Conservation (phyloP, 2,888 invertebrate species). For the Chirona hameri region DNA sequence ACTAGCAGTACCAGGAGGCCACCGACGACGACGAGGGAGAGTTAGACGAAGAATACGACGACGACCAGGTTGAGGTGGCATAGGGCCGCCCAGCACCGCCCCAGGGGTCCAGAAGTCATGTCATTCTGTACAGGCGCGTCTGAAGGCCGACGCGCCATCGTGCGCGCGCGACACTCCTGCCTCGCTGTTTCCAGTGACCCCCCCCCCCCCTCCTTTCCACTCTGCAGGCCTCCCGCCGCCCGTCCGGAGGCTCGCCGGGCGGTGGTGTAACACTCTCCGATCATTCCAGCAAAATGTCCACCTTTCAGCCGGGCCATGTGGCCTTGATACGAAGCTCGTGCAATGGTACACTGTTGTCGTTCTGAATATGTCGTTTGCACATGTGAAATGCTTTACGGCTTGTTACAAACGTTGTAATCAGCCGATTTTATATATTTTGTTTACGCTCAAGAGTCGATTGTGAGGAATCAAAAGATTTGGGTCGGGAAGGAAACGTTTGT, state of each 20-base stretch:
- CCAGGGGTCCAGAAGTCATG: neutral
- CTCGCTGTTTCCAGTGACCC: neutral
- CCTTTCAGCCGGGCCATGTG: neutral
- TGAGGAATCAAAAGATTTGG: neutral
- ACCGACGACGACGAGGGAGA: too few relatives aligned
- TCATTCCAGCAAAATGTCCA: neutral
- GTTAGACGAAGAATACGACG: too few relatives aligned
- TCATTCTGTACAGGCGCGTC: neutral
- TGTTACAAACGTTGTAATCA: conserved; percentile 8
- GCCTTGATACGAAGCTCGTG: neutral
- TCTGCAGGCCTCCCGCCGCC: neutral
- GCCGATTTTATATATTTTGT: conserved; percentile 7
- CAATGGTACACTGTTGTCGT: neutral
- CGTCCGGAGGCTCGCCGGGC: too few relatives aligned
- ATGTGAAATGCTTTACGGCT: conserved; percentile 6
- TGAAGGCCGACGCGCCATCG: neutral
- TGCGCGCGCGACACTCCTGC: neutral
- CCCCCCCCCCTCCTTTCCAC: neutral
- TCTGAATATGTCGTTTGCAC: neutral
- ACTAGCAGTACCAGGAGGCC: too few relatives aligned
- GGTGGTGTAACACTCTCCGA: neutral
- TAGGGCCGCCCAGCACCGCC: neutral
- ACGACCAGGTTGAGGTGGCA: too few relatives aligned
- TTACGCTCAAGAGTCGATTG: neutral
- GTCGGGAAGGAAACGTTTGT: neutral